Evolutionary conservation across 2,797 vertebrate genomes (phyloP).

Genomic region (Sylvia borin): DNA sequence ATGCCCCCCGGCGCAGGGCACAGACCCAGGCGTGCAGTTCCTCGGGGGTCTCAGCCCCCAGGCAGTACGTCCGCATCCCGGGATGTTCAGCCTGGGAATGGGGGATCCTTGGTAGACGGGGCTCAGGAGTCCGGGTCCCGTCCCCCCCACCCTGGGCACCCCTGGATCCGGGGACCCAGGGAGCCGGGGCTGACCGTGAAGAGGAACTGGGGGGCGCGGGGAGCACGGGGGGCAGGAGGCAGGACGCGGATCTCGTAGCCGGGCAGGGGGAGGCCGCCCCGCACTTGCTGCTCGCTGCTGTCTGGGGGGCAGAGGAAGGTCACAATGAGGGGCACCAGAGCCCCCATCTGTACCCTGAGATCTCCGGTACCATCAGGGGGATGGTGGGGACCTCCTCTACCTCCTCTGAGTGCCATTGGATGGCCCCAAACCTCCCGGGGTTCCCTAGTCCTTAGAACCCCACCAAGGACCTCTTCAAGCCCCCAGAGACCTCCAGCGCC

Average conservation of each 20-base stretch:
- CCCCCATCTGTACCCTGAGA: not conserved
- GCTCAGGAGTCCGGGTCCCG: accelerated
- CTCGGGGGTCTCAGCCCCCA: not conserved
- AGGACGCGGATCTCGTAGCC: constrained; percentile 17
- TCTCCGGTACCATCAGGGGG: not conserved
- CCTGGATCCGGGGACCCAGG: accelerated
- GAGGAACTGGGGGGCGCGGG: not conserved
- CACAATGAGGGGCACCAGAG: not conserved
- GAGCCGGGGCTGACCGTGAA: not conserved
- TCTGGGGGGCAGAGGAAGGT: not conserved
- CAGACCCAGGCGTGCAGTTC: constrained; percentile 2
- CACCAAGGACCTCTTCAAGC: not conserved
- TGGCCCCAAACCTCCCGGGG: not conserved
- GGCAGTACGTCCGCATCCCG: not conserved
- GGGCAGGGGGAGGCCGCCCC: not conserved
- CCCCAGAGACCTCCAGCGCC: not conserved
- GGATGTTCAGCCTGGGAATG: not conserved
- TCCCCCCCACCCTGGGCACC: no score
- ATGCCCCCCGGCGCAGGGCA: not conserved
- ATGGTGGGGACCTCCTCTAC: accelerated
- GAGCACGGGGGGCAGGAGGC: not conserved
- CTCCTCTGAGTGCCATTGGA: not conserved
- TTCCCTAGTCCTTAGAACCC: accelerated
- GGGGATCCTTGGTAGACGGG: accelerated
- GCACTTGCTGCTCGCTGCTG: constrained; percentile 15